Conservation (phyloP, 1,140 invertebrate species). For the Periplaneta americana region DNA sequence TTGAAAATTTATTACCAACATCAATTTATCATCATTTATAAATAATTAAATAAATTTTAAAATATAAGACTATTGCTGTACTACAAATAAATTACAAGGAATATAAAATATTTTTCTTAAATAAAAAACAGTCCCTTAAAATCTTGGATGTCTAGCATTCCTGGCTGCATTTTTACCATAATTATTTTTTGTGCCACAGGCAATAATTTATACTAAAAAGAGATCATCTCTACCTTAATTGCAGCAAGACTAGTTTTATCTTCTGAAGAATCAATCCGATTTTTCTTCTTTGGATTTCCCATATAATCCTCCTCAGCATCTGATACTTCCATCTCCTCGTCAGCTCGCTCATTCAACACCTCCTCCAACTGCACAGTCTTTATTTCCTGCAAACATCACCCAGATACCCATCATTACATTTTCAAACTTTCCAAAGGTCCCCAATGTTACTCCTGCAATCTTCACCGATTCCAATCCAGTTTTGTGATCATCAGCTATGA, state of each 20-base stretch:
- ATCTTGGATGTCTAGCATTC: too few species aligned
- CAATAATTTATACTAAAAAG: too few species aligned
- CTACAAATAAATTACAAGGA: not conserved
- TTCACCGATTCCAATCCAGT: not conserved
- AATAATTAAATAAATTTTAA: too few species aligned
- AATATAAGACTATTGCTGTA: too few species aligned
- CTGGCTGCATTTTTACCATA: too few species aligned
- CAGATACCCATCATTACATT: not conserved
- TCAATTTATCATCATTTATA: too few species aligned
- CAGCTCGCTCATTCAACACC: slow-evolving; percentile 56
- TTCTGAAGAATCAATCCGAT: slow-evolving; percentile 6
- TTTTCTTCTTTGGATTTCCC: not conserved
- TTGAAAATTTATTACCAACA: too few species aligned
- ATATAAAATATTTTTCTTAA: too few species aligned
- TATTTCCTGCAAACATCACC: slow-evolving; percentile 56
- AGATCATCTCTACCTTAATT: slow-evolving; percentile 15
- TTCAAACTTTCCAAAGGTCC: not conserved
- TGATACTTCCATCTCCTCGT: slow-evolving; percentile 79
- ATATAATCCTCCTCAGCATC: slow-evolving; percentile 57
- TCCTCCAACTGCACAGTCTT: slow-evolving; percentile 71
- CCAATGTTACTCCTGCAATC: not conserved
- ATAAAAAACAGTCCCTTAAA: too few species aligned
- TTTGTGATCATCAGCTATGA: not conserved
- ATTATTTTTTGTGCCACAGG: too few species aligned
- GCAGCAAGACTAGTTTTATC: slow-evolving; percentile 11